Evolutionary conservation across 2,797 vertebrate genomes (phyloP).

Genomic region (Thalassophryne amazonica): DNA sequence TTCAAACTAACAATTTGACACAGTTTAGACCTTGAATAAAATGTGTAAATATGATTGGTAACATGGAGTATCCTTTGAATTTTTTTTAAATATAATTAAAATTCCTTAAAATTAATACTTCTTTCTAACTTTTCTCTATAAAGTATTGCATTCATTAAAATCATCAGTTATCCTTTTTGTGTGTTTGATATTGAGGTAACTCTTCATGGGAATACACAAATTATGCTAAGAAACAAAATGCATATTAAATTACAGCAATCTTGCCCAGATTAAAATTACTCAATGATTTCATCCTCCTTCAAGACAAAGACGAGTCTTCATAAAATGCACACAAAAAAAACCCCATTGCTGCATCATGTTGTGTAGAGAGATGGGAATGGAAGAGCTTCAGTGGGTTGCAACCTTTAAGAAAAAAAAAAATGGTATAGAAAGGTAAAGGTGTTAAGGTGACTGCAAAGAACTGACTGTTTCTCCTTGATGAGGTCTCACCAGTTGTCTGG

Average conservation of each 20-base stretch:
- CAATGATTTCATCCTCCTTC: not conserved
- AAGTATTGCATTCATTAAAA: not conserved
- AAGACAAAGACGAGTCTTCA: not conserved
- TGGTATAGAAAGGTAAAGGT: not conserved
- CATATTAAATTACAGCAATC: not conserved
- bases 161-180: not conserved
- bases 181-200: not conserved
- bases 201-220: not conserved
- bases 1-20: too few species aligned
- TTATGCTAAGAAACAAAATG: not conserved
- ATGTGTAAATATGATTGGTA: not conserved
- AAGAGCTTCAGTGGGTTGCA: slow-evolving; percentile 88
- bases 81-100: not conserved
- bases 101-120: slow-evolving; percentile 3
- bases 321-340: not conserved
- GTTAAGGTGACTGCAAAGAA: too few species aligned
- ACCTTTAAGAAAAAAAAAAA: slow-evolving; percentile 72
- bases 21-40: not conserved
- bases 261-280: not conserved
- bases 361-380: slow-evolving; percentile 85
- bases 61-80: not conserved
- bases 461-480: too few species aligned
- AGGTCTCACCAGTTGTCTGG: slow-evolving; percentile 89
- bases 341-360: slow-evolving; percentile 30
- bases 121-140: not conserved